Percentiles rank a stretch among this genome's conserved stretches.
phyloP scores from a whole-genome alignment of 2,113 vertebrate genomes.

The Salvelinus alpinus region DNA sequence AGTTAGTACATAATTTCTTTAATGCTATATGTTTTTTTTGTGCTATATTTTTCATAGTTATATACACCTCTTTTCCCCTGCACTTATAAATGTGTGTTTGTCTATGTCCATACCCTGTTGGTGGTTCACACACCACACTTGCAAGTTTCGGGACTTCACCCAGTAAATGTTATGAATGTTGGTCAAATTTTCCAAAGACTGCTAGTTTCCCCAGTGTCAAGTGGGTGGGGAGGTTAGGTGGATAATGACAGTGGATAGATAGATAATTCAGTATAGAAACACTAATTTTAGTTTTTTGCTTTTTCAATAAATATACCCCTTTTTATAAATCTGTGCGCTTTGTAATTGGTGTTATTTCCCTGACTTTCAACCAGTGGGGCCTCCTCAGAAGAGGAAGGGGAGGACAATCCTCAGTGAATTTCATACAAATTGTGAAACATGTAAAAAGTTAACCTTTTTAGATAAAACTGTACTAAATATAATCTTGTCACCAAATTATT shows the following conservation, averaged over 20 bases:
- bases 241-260: neutral
- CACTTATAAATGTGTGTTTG: neutral
- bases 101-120: too few species aligned
- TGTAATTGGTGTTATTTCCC: neutral
- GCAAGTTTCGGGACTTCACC: neutral
- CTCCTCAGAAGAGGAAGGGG: too few species aligned
- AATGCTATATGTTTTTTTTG: too few species aligned
- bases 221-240: neutral
- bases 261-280: constrained; percentile 45
- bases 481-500: too few species aligned
- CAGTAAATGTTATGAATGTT: neutral
- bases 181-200: neutral
- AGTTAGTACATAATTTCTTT: too few species aligned
- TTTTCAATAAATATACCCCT: constrained; percentile 63
- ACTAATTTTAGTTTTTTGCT: constrained; percentile 36
- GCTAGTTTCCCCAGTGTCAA: too few species aligned
- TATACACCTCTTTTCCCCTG: neutral
- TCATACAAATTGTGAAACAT: too few species aligned
- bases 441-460: too few species aligned
- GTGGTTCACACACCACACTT: neutral
- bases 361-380: neutral
- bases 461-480: too few species aligned
- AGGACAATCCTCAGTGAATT: too few species aligned
- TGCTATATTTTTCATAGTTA: too few species aligned
- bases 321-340: constrained; percentile 1